phyloP scores from a whole-genome alignment of 2,888 invertebrate genomes.

The Stratiomys singularior region DNA sequence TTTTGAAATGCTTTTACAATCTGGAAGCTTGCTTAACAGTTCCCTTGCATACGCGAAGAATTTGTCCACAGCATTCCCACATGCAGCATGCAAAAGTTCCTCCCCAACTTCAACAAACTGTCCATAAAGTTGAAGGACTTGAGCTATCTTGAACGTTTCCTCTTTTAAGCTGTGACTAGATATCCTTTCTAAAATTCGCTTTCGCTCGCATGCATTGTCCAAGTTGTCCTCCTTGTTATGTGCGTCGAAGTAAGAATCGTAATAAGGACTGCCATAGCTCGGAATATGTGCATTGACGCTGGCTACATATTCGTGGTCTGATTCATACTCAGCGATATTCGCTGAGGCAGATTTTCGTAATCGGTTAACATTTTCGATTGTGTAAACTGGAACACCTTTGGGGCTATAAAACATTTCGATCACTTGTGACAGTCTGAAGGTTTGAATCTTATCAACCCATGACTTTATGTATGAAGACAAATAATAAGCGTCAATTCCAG shows the following conservation, averaged over 20 bases:
- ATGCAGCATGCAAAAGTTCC: constrained; percentile 67
- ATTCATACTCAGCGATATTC: too few relatives aligned
- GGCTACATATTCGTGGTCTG: constrained; percentile 35
- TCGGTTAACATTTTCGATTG: constrained; percentile 66
- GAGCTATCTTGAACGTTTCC: constrained; percentile 60
- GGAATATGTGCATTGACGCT: constrained; percentile 54
- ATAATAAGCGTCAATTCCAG: constrained; percentile 73
- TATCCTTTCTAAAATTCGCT: constrained; percentile 52
- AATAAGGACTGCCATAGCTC: not conserved
- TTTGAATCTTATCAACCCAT: constrained; percentile 68
- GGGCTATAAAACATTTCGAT: constrained; percentile 77
- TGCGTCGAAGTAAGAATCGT: constrained; percentile 36
- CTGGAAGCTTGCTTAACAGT: constrained; percentile 54
- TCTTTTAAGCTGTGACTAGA: constrained; percentile 56
- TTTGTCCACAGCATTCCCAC: constrained; percentile 66
- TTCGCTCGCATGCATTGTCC: constrained; percentile 53
- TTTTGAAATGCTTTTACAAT: constrained; percentile 48
- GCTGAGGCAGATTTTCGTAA: not conserved
- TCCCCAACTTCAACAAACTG: constrained; percentile 55
- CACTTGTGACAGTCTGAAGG: constrained; percentile 71
- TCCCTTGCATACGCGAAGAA: constrained; percentile 69
- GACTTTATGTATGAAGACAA: constrained; percentile 67
- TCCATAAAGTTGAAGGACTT: constrained; percentile 57
- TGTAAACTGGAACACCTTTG: constrained; percentile 70
- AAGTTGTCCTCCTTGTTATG: constrained; percentile 45